Evolutionary conservation across 2,113 vertebrate species (phyloP).

Genomic region (Macroglossus sobrinus): DNA sequence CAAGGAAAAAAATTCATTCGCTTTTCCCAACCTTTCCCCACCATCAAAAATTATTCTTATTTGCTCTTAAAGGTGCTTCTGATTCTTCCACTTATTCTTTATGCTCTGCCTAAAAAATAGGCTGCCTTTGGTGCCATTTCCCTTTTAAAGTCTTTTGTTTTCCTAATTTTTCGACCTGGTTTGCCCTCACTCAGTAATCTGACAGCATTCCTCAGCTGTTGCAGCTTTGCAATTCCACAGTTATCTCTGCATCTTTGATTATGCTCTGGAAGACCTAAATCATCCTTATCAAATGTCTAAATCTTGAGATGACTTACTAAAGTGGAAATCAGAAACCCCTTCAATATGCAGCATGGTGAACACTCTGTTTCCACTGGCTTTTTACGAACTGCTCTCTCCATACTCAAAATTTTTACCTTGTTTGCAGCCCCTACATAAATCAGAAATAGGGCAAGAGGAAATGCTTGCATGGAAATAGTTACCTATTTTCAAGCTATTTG

Average conservation of each 20-base stretch:
- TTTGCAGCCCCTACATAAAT: neutral
- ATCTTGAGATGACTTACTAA: neutral
- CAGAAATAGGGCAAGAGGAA: neutral
- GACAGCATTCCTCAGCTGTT: neutral
- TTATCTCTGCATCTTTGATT: neutral
- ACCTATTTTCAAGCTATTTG: neutral
- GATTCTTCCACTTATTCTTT: neutral
- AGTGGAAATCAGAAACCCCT: neutral
- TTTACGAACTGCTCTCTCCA: neutral
- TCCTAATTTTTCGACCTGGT: neutral
- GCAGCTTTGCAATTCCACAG: neutral
- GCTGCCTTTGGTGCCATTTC: neutral
- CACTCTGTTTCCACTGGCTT: neutral
- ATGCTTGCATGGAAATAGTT: neutral
- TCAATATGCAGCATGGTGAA: neutral
- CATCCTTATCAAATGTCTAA: neutral
- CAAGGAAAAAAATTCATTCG: slow-evolving; percentile 52
- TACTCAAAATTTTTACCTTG: neutral
- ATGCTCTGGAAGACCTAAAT: neutral
- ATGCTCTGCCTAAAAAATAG: neutral
- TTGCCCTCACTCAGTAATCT: neutral
- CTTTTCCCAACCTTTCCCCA: neutral
- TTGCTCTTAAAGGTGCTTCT: slow-evolving; percentile 25
- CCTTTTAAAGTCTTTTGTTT: neutral
- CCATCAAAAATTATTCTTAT: slow-evolving; percentile 34